These are phyloP conservation scores for Pelobates cultripes DNA, from an alignment of 2,797 vertebrate genomes.

Conservation along the genomic window DNA sequence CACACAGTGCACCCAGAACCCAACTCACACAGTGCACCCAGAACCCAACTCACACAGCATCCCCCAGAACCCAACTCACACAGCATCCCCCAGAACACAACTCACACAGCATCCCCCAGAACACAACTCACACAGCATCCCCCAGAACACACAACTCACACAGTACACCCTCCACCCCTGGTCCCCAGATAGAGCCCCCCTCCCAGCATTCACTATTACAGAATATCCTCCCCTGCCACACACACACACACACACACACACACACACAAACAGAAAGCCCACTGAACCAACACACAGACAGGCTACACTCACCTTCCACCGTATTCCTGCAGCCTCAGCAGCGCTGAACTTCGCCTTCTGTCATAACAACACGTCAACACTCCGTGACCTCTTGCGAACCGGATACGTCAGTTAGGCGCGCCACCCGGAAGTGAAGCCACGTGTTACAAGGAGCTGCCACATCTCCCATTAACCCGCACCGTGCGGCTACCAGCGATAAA, in stretches of 20 bases:
- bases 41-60: too few species aligned
- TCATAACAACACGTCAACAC: slow-evolving; percentile 70
- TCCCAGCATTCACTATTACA: too few species aligned
- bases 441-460: not conserved
- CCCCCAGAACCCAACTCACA: too few species aligned
- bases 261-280: not conserved
- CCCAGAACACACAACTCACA: too few species aligned
- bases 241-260: not conserved
- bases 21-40: too few species aligned
- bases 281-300: not conserved
- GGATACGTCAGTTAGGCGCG: slow-evolving; percentile 52
- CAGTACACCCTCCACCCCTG: too few species aligned
- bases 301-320: not conserved
- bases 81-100: too few species aligned
- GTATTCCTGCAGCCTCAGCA: not conserved
- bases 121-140: too few species aligned
- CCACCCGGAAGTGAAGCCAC: slow-evolving; percentile 35
- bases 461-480: slow-evolving; percentile 3
- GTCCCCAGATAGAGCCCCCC: too few species aligned
- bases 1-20: too few species aligned
- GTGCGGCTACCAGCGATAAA: not conserved
- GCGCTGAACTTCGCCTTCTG: slow-evolving; percentile 45
- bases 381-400: slow-evolving; percentile 28
- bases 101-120: too few species aligned
- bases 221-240: not conserved